Evolutionary conservation across 2,888 invertebrate species (phyloP).

Genomic region (Drosophila merina): DNA sequence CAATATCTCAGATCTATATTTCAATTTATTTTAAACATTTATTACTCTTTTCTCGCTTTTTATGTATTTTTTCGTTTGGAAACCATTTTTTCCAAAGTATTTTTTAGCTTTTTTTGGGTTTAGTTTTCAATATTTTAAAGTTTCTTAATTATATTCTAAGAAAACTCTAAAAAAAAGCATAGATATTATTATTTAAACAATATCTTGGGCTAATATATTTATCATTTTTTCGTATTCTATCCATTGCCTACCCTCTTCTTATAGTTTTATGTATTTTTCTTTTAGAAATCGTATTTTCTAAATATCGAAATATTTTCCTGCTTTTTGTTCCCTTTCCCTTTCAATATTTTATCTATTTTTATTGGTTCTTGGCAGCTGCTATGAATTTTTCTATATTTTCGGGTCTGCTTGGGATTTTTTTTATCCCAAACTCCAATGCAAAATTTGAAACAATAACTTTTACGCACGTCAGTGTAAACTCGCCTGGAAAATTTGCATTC

Average conservation of each 20-base stretch:
- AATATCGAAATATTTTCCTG: slow-evolving; percentile 17
- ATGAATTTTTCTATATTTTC: slow-evolving; percentile 15
- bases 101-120: not conserved
- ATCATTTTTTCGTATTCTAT: too few species aligned
- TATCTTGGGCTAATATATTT: too few species aligned
- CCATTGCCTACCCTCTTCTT: not conserved
- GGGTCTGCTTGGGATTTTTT: slow-evolving; percentile 14
- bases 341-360: slow-evolving; percentile 7
- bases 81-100: not conserved
- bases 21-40: too few species aligned
- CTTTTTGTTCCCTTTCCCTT: not conserved
- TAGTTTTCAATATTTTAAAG: not conserved
- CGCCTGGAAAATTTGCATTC: slow-evolving; percentile 70
- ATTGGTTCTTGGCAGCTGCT: slow-evolving; percentile 3
- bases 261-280: slow-evolving; percentile 11
- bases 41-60: not conserved
- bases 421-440: slow-evolving; percentile 52
- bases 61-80: not conserved
- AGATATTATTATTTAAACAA: not conserved
- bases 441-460: slow-evolving; percentile 77
- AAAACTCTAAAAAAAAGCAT: not conserved
- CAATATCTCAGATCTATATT: too few species aligned
- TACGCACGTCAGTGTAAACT: slow-evolving; percentile 74
- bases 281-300: slow-evolving; percentile 47
- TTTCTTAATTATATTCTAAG: not conserved